A percentile compares a stretch with the other conserved stretches of the same genome.
Conservation (phyloP, 2,888 invertebrate genomes). For the Creontiades dilutus region DNA sequence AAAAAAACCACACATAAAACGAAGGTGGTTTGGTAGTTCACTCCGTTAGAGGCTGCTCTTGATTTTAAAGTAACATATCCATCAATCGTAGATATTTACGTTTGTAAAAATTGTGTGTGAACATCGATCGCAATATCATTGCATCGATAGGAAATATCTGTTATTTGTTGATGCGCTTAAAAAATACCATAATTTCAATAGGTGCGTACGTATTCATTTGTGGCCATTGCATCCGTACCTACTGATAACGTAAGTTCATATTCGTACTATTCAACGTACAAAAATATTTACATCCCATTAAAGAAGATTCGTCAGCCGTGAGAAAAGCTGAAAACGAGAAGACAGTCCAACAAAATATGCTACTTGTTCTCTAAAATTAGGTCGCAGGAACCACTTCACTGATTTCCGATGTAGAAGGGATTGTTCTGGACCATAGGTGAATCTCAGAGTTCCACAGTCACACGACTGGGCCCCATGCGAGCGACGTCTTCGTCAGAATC, state of each 20-base stretch:
- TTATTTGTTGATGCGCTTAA: neutral
- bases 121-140: no score
- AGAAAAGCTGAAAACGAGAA: neutral
- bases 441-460: conserved; percentile 73
- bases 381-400: conserved; percentile 28
- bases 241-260: neutral
- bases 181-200: neutral
- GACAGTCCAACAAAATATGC: neutral
- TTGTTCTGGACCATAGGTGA: conserved; percentile 2
- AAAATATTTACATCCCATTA: neutral
- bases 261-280: neutral
- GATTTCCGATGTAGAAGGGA: conserved; percentile 38
- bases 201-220: neutral
- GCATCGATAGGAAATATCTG: no score
- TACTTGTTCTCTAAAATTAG: neutral
- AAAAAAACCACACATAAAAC: no score
- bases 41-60: no score
- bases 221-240: neutral
- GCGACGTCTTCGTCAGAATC: conserved; percentile 72
- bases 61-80: no score
- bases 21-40: no score
- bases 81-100: no score
- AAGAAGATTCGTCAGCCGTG: neutral
- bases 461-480: conserved; percentile 74
- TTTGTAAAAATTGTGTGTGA: no score